phyloP scores from a whole-genome alignment of 2,797 vertebrate species.

The Urophycis tenuis region DNA sequence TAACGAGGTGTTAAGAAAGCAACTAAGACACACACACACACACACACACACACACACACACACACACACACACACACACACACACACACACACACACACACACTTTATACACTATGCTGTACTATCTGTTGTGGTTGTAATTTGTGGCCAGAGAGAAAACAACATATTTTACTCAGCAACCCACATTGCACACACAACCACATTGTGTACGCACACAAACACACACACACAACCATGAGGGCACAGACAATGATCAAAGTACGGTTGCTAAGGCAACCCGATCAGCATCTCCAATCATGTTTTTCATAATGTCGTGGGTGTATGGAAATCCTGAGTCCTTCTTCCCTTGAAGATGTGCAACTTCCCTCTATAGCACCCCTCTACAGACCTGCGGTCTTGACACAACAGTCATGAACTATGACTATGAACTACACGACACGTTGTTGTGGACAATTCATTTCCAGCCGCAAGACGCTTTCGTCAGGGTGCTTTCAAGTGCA shows the following conservation, averaged over 20 bases:
- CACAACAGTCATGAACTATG: neutral
- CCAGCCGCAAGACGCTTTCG: neutral
- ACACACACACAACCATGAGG: neutral
- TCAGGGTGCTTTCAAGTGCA: neutral
- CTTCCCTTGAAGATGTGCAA: neutral
- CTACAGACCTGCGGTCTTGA: neutral
- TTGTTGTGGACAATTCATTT: neutral
- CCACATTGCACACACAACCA: neutral
- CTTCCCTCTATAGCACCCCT: neutral
- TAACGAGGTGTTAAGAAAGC: neutral
- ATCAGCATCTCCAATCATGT: slow-evolving; percentile 6
- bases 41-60: too few species aligned
- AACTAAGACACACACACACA: too few species aligned
- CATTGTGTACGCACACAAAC: too few species aligned
- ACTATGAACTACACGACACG: neutral
- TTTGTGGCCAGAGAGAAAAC: neutral
- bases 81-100: too few species aligned
- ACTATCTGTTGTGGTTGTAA: neutral
- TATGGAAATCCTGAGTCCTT: neutral
- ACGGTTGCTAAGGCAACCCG: slow-evolving; percentile 57
- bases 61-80: neutral
- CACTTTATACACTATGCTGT: too few species aligned
- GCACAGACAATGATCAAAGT: slow-evolving; percentile 29
- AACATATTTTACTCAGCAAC: neutral
- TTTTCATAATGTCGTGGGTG: slow-evolving; percentile 13